These are phyloP conservation scores for Globodera rostochiensis DNA, from an alignment of 1,140 invertebrate species.

Conservation along the genomic window DNA sequence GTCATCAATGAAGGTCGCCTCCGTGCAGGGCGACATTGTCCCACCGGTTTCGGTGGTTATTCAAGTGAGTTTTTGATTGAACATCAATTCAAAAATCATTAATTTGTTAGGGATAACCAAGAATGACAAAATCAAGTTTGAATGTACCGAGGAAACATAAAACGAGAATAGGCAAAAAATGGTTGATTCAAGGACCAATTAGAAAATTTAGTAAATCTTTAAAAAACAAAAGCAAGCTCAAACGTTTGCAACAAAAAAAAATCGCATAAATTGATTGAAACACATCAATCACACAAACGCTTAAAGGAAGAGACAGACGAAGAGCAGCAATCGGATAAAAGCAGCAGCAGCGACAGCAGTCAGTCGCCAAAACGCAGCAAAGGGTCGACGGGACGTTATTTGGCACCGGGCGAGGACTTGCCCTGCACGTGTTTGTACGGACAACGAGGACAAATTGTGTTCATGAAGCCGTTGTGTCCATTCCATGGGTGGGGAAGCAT, in stretches of 20 bases:
- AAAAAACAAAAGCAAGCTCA: too few species aligned
- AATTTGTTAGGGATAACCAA: too few species aligned
- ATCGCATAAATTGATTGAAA: too few species aligned
- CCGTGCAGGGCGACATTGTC: conserved; percentile 12
- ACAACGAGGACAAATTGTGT: conserved; percentile 49
- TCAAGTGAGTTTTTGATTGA: conserved; percentile 2
- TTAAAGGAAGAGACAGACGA: conserved; percentile 22
- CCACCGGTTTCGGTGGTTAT: conserved; percentile 24
- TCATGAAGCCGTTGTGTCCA: conserved; percentile 63
- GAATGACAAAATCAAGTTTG: too few species aligned
- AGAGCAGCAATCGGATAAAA: not conserved
- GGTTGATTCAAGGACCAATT: too few species aligned
- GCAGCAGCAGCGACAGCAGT: conserved; percentile 19
- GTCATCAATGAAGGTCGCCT: conserved; percentile 1
- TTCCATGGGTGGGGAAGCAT: conserved; percentile 55
- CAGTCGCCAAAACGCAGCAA: conserved; percentile 6
- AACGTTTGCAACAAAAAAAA: too few species aligned
- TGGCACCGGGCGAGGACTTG: conserved; percentile 60
- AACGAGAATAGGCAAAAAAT: too few species aligned
- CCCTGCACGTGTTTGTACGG: conserved; percentile 63
- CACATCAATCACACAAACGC: too few species aligned
- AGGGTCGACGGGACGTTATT: conserved; percentile 36
- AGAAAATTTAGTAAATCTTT: too few species aligned
- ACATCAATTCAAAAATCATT: not conserved
- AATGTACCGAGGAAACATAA: too few species aligned